phyloP scores from a whole-genome alignment of 2,113 vertebrate genomes.

The Columba janthina region DNA sequence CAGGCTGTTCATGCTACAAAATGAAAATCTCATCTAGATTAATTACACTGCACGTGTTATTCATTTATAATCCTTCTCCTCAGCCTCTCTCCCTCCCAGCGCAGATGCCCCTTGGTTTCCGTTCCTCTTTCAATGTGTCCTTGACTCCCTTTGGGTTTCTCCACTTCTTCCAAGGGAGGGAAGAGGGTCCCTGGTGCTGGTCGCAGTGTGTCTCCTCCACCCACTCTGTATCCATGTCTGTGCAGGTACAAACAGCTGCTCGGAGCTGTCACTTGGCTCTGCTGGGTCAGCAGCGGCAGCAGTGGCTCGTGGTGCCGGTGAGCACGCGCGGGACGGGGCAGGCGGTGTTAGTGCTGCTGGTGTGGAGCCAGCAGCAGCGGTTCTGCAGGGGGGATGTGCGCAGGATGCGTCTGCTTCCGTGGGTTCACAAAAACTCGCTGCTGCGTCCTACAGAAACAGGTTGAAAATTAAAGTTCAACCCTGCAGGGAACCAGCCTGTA shows the following conservation, averaged over 20 bases:
- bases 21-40: constrained; percentile 34
- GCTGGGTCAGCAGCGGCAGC: not conserved
- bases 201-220: not conserved
- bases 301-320: not conserved
- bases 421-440: not conserved
- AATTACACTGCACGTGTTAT: not conserved
- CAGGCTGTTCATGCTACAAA: not conserved
- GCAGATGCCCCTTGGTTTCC: not conserved
- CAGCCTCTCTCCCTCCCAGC: not conserved
- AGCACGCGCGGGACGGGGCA: not conserved
- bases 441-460: rapidly evolving
- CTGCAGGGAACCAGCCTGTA: not conserved
- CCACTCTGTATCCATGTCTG: rapidly evolving
- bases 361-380: no score
- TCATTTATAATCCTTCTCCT: not conserved
- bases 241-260: not conserved
- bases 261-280: not conserved
- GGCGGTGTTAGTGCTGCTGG: not conserved
- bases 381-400: rapidly evolving
- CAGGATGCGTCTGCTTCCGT: not conserved
- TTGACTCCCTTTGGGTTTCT: not conserved
- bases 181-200: not conserved
- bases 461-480: not conserved
- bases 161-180: not conserved
- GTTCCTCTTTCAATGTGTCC: not conserved